A percentile compares a stretch with the other conserved stretches of the same genome.
phyloP scores from a whole-genome alignment of 2,888 invertebrate species.

The Amitus sp. region DNA sequence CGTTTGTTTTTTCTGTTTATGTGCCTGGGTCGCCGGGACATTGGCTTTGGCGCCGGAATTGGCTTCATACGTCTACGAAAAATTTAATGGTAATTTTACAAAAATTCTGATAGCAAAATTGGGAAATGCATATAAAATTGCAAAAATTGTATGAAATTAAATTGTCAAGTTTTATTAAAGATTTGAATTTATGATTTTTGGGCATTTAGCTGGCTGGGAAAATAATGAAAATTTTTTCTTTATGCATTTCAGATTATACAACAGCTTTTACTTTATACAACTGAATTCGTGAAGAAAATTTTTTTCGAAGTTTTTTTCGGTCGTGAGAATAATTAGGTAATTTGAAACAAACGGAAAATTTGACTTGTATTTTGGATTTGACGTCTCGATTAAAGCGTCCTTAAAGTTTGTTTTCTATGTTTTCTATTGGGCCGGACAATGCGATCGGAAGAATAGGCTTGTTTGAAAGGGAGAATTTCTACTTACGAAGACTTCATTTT shows the following conservation, averaged over 20 bases:
- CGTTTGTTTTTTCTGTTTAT: conserved; percentile 10
- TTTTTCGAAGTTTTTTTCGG: background rate
- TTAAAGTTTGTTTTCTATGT: background rate
- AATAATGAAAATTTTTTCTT: background rate
- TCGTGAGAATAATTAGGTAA: background rate
- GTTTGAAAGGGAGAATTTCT: background rate
- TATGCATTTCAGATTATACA: background rate
- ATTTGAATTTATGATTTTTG: background rate
- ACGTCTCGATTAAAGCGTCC: too few relatives aligned
- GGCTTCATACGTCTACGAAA: conserved; percentile 53
- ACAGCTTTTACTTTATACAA: background rate
- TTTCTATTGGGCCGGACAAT: background rate
- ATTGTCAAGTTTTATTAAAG: background rate
- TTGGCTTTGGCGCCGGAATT: conserved; percentile 54
- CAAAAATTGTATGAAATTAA: background rate
- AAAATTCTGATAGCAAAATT: background rate
- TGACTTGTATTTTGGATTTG: too few relatives aligned
- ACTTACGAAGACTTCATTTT: conserved; percentile 27
- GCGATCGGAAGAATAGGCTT: background rate
- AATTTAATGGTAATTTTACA: background rate
- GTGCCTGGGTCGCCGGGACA: conserved; percentile 43
- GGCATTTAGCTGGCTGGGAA: too few relatives aligned
- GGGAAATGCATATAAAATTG: background rate
- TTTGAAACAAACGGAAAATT: too few relatives aligned
- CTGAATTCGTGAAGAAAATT: background rate